Evolutionary conservation across 2,888 invertebrate genomes (phyloP), one percentile per base, ranked within the genome.

Genomic region (Epinotia ramella): DNA sequence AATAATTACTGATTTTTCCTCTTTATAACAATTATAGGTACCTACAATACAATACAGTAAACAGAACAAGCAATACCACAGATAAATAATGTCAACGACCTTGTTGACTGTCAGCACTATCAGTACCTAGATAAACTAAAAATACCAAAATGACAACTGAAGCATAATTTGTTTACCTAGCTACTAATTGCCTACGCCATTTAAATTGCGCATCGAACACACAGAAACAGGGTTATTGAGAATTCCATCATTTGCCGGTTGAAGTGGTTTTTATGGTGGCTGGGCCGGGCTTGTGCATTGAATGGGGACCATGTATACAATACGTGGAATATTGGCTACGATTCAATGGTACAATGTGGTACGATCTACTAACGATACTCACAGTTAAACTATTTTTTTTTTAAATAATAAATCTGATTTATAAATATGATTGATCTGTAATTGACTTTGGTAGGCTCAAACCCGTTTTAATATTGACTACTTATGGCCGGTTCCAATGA

Each of bases 301-400:
- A 65, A 65, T 65, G 49, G 65, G 44, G n/a, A 24, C 49, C 49
- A 65, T n/a, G n/a, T n/a, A n/a, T 65, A 63, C 44, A 44, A 44
- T 63, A 20, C 44, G 33, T 13, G 44, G 44, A 44, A 64, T 64
- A 64, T 44, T 44, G 64, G 65, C 65, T 28, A 49, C 65, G 49
- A 65, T 65, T 49, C 65, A 46, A 49, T 24, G 16, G 49, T 4
- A 49, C 13, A 49, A 16, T 49, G 20, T 57, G 56, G 56, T 56
- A 56, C 56, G 56, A 46, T 1, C 16, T 65, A 65, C n/a, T 49
- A 28, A 65, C 65, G 57, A 12, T 28, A n/a, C 24, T 16, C 49
- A 49, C 65, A 28, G 49, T 28, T 49, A 28, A 49, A 65, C 16
- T 20, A 1, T 20, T 20, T 20, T 20, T 20, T 20, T 20, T 1